Percentiles rank a stretch among this genome's conserved stretches.
phyloP scores from a whole-genome alignment of 2,888 invertebrate genomes.

The Dorcus hopei region DNA sequence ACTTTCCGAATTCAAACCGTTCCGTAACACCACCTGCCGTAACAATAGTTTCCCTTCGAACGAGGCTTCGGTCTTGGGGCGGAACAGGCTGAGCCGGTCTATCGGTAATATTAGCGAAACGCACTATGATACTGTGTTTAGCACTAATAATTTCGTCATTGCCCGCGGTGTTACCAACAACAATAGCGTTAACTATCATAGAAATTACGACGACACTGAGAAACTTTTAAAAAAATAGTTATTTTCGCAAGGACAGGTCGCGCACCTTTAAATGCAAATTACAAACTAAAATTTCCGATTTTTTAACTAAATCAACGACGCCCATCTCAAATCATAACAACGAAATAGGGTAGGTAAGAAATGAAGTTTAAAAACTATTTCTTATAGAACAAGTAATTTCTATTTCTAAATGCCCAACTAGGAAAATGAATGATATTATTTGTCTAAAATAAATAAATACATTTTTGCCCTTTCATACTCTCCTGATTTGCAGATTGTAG shows the following conservation, averaged over 20 bases:
- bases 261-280: too few relatives aligned
- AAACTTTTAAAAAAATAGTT: constrained; percentile 25
- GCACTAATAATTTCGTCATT: constrained; percentile 49
- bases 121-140: constrained; percentile 57
- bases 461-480: too few relatives aligned
- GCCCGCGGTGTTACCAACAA: constrained; percentile 42
- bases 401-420: too few relatives aligned
- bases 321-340: too few relatives aligned
- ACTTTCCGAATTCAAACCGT: constrained; percentile 36
- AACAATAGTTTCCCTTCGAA: constrained; percentile 45
- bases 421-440: too few relatives aligned
- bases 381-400: too few relatives aligned
- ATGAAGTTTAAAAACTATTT: too few relatives aligned
- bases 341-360: too few relatives aligned
- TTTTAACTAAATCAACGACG: too few relatives aligned
- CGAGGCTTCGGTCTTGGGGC: constrained; percentile 39
- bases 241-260: background rate
- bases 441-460: too few relatives aligned
- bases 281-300: too few relatives aligned
- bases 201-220: constrained; percentile 28
- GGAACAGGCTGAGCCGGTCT: constrained; percentile 45
- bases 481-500: too few relatives aligned
- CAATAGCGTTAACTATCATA: constrained; percentile 35
- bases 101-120: constrained; percentile 48
- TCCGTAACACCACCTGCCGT: constrained; percentile 29